These are phyloP conservation scores for Tetraneura akinire DNA, from an alignment of 1,140 invertebrate species.

Conservation along the genomic window DNA sequence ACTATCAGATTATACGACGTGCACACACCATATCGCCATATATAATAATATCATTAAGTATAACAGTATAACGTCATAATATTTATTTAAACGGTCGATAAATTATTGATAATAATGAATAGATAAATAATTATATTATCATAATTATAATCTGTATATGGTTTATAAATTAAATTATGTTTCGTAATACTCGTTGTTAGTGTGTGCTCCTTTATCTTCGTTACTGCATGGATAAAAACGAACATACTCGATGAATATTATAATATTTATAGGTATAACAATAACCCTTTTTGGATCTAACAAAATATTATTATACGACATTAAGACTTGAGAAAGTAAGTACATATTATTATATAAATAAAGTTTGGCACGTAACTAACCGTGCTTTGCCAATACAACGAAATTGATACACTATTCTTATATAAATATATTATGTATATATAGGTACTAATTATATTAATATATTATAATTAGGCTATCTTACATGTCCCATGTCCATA, in stretches of 20 bases:
- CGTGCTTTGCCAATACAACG: background rate
- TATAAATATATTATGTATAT: no score
- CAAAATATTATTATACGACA: background rate
- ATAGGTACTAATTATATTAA: no score
- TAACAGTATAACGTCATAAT: background rate
- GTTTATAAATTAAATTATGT: background rate
- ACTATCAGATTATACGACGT: no score
- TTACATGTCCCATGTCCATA: background rate
- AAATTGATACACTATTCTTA: background rate
- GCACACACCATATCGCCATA: no score
- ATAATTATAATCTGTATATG: background rate
- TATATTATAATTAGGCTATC: no score
- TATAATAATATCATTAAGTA: no score
- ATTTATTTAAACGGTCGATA: conserved; percentile 10
- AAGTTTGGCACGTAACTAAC: conserved; percentile 43
- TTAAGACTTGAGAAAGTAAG: background rate
- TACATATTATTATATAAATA: background rate
- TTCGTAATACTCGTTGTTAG: no score
- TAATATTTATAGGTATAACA: background rate
- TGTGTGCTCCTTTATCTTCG: background rate
- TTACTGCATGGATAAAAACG: background rate
- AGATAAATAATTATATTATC: background rate
- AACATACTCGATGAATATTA: no score
- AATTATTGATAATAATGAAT: background rate
- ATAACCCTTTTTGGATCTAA: background rate